These are phyloP conservation scores for Macquaria ambigua DNA, from an alignment of 2,113 vertebrate species.

Conservation along the genomic window DNA sequence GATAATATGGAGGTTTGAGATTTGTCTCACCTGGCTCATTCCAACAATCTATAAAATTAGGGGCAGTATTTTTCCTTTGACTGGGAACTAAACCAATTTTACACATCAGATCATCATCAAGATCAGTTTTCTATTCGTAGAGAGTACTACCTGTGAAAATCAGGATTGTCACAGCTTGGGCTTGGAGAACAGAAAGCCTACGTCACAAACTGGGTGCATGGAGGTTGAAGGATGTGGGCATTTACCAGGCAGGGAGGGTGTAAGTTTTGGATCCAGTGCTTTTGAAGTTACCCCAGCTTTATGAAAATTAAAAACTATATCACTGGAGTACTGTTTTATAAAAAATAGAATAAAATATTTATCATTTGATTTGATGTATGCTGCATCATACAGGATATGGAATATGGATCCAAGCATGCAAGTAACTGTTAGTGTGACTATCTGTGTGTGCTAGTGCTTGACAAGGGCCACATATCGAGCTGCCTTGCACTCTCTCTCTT, in stretches of 20 bases:
- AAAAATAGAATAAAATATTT: no score
- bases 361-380: not conserved
- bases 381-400: not conserved
- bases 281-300: not conserved
- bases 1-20: not conserved
- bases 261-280: not conserved
- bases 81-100: not conserved
- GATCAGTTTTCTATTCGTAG: not conserved
- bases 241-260: not conserved
- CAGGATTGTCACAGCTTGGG: not conserved
- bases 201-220: not conserved
- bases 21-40: not conserved
- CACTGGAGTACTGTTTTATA: not conserved
- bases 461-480: slow-evolving; percentile 4
- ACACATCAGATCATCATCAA: not conserved
- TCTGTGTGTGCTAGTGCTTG: slow-evolving; percentile 25
- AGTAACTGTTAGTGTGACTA: slow-evolving; percentile 25
- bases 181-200: not conserved
- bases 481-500: slow-evolving; percentile 4
- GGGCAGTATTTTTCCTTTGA: not conserved
- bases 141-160: not conserved
- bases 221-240: not conserved
- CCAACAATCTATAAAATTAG: not conserved
- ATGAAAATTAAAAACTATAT: not conserved
- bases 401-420: slow-evolving; percentile 9